These are phyloP conservation scores for Bombus consobrinus DNA, from an alignment of 1,140 invertebrate species.

Conservation along the genomic window DNA sequence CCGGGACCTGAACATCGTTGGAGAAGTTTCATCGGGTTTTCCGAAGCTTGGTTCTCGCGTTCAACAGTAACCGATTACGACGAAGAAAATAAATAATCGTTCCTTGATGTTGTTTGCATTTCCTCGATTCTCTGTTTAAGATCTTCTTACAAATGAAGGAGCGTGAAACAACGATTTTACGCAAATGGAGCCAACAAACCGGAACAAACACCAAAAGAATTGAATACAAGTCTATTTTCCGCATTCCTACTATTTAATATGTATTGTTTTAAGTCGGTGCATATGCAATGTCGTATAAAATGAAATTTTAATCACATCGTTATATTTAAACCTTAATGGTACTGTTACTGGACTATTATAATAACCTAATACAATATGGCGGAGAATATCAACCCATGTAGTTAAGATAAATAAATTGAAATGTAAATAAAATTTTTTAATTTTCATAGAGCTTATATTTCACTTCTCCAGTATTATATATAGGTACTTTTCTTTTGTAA, in stretches of 20 bases:
- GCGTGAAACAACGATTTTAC: neutral
- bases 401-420: neutral
- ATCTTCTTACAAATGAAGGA: neutral
- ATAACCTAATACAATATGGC: too few relatives aligned
- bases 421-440: neutral
- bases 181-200: neutral
- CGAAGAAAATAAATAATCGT: conserved; percentile 19
- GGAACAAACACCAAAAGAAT: neutral
- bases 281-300: too few relatives aligned
- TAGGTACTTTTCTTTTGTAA: neutral
- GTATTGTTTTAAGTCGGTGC: too few relatives aligned
- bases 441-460: neutral
- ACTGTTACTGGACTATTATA: too few relatives aligned
- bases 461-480: neutral
- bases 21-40: neutral
- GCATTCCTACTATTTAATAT: neutral
- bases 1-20: neutral
- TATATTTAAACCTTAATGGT: too few relatives aligned
- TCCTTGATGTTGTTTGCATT: neutral
- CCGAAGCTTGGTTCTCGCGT: neutral
- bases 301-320: too few relatives aligned
- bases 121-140: neutral
- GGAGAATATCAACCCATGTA: too few relatives aligned
- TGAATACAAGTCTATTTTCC: neutral
- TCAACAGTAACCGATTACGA: neutral